Conservation (phyloP, 2,797 vertebrate species). For the Salmo trutta region DNA sequence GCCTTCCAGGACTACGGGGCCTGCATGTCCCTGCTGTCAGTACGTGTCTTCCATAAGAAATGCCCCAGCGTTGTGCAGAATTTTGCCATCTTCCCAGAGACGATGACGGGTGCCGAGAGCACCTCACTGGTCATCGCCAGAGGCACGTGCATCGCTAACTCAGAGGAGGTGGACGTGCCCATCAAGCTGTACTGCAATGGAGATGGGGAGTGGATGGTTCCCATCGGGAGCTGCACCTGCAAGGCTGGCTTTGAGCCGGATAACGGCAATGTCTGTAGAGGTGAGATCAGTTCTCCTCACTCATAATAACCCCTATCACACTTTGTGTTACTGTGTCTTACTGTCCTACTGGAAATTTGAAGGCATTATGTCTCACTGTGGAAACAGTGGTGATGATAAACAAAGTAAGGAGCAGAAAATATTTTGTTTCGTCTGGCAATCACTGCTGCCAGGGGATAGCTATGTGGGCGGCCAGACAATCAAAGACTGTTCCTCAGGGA, state of each 20-base stretch:
- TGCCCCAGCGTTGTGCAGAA: conserved; percentile 95
- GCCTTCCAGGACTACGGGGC: conserved; percentile 98
- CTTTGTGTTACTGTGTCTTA: not conserved
- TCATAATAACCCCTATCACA: not conserved
- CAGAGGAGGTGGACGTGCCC: conserved; percentile 94
- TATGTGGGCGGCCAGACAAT: not conserved
- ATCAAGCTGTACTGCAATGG: conserved; percentile 98
- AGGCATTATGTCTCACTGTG: not conserved
- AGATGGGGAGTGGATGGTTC: conserved; percentile 98
- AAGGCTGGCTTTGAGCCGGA: conserved; percentile 92
- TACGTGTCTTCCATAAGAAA: conserved; percentile 97
- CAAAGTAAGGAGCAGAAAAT: not conserved
- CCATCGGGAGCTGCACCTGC: conserved; percentile 96
- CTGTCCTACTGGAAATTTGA: not conserved
- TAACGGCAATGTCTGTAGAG: conserved; percentile 89
- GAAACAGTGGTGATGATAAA: not conserved
- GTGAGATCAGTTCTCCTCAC: conserved; percentile 69
- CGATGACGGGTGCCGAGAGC: conserved; percentile 94
- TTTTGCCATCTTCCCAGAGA: conserved; percentile 95
- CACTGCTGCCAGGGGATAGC: not conserved
- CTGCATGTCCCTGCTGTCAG: conserved; percentile 96
- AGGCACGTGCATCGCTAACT: conserved; percentile 91
- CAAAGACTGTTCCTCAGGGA: not conserved
- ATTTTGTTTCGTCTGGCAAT: not conserved
- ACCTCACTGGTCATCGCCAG: conserved; percentile 95